Conservation (phyloP, 2,113 vertebrate species). For the Artemisiospiza belli region DNA sequence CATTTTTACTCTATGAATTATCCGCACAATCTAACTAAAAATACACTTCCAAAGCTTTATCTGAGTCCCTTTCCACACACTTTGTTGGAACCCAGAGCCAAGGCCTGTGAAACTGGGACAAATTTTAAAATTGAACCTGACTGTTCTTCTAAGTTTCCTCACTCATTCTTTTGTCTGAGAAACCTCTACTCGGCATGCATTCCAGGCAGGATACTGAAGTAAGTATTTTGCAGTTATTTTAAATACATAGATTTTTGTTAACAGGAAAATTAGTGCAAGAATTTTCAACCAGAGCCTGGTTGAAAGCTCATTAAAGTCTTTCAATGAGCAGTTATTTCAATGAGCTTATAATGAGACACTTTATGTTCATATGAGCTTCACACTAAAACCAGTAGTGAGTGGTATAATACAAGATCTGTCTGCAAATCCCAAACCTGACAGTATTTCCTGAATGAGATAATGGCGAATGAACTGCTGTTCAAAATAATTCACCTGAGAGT, state of each 20-base stretch:
- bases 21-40: neutral
- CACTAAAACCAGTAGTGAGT: neutral
- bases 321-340: neutral
- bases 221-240: neutral
- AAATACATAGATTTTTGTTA: neutral
- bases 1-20: slow-evolving; percentile 1
- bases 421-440: slow-evolving; percentile 7
- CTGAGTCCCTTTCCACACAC: neutral
- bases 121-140: neutral
- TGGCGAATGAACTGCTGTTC: neutral
- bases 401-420: neutral
- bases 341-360: neutral
- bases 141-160: neutral
- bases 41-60: neutral
- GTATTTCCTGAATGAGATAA: neutral
- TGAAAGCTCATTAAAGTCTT: slow-evolving; percentile 11
- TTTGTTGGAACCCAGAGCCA: neutral
- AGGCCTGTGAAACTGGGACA: slow-evolving; percentile 27
- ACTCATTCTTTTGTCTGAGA: neutral
- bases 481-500: neutral
- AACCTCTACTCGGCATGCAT: neutral
- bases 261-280: neutral
- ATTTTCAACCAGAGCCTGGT: neutral
- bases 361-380: neutral
- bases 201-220: neutral